These are phyloP conservation scores for Anser brachyrhynchus DNA, from an alignment of 2,113 vertebrate genomes.

Conservation along the genomic window DNA sequence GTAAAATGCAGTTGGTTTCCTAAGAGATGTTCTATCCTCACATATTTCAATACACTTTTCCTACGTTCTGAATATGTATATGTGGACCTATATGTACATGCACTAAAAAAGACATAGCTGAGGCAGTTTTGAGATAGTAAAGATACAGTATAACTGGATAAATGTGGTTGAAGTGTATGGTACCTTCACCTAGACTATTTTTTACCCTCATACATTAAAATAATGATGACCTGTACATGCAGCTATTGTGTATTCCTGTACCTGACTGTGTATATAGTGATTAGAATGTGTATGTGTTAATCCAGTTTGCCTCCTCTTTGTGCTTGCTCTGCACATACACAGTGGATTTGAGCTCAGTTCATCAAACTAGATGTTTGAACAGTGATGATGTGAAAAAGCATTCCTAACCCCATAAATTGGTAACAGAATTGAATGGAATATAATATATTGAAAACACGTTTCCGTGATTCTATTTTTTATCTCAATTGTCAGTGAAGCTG, in stretches of 20 bases:
- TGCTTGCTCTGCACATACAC: constrained; percentile 10
- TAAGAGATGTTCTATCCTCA: not conserved
- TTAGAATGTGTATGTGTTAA: not conserved
- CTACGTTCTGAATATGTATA: not conserved
- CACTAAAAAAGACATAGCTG: not conserved
- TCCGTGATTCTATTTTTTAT: not conserved
- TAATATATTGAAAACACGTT: not conserved
- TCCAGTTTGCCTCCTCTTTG: constrained; percentile 1
- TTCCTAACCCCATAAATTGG: not conserved
- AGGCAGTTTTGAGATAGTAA: not conserved
- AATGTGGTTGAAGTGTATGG: not conserved
- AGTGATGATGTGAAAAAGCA: not conserved
- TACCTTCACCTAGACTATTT: not conserved
- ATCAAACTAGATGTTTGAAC: not conserved
- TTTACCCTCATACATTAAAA: not conserved
- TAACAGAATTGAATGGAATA: not conserved
- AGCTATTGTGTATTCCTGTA: constrained; percentile 12
- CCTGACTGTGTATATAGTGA: not conserved
- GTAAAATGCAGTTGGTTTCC: not conserved
- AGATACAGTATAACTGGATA: not conserved
- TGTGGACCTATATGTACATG: not conserved
- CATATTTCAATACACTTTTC: not conserved
- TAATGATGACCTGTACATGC: not conserved
- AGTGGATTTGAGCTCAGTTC: constrained; percentile 17
- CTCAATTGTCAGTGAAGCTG: not conserved